Evolutionary conservation across 92 coral and sea anemone species (phyloP), one percentile per base, ranked within the genome.

Genomic region (Zoanthus solanderi): DNA sequence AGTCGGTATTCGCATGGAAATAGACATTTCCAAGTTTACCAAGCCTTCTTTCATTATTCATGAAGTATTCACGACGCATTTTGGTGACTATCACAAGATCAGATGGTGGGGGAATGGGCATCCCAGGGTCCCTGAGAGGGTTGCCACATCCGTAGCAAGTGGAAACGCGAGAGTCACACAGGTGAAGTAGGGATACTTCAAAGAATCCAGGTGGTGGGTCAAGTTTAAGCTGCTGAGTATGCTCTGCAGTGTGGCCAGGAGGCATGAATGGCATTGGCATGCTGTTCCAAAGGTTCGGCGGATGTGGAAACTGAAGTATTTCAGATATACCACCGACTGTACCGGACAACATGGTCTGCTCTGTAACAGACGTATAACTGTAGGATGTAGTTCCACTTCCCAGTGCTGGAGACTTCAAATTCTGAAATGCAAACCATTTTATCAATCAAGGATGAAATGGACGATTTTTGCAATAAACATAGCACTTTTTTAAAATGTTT

Each of bases 31-130:
- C 46, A 44, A 73, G 29, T 34, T 34, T 34, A 34, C 78, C 78
- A 5, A 73, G 56, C 29, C 46, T 6, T 73, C 52, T 73, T 73
- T 73, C 56, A 44, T 34, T 73, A 34, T 44, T 44, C 52, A 44
- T 44, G 9, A 73, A 34, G n/a, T 73, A 73, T 73, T 73, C 78
- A 34, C 54, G 48, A 34, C 78, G 50, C 78, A 73, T 73, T 73
- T 73, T 42, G 52, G 48, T 34, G 78, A 73, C 78, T 13, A 73
- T 73, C 1, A 73, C 52, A 34, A 73, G 78, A 44, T 42, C 78
- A 73, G 17, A 8, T 13, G 78, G 56, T 7, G n/a, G 9, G 17
- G 48, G 78, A 12, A 45, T 37, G 11, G 13, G 48, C 50, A 31
- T 37, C 50, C 78, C 54, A 34, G 18, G 1, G 4, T 9, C 48